A percentile compares a stretch with the other conserved stretches of the same genome.
Evolutionary conservation across 1,140 invertebrate genomes (phyloP).

Genomic region (Brachionus rotundiformis): DNA sequence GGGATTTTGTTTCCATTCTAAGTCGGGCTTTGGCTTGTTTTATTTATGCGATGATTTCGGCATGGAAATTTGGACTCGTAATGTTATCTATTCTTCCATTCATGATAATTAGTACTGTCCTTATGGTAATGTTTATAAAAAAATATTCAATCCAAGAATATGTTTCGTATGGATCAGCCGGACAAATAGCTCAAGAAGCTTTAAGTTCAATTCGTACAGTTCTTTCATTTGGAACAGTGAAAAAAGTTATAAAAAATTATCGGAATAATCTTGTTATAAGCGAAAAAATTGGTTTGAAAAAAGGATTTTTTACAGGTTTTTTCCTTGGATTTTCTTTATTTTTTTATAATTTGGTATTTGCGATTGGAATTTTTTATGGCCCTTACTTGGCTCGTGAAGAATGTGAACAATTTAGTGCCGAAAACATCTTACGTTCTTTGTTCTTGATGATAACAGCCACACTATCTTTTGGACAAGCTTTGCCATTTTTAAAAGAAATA

Average conservation of each 20-base stretch:
- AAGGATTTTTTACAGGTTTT: neutral
- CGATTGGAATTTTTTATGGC: conserved; percentile 3
- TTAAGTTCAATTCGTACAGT: conserved; percentile 62
- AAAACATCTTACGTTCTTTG: neutral
- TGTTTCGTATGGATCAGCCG: conserved; percentile 61
- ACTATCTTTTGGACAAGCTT: conserved; percentile 11
- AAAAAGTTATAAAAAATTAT: neutral
- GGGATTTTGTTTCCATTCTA: neutral
- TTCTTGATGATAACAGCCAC: conserved; percentile 7
- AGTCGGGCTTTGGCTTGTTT: neutral
- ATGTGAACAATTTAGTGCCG: neutral
- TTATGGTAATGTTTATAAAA: conserved; percentile 48
- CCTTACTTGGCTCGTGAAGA: neutral
- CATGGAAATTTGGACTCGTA: conserved; percentile 62
- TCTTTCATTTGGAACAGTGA: conserved; percentile 59
- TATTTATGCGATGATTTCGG: conserved; percentile 58
- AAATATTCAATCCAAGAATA: conserved; percentile 56
- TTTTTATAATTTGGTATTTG: neutral
- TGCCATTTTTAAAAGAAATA: neutral
- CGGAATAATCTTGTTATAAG: neutral
- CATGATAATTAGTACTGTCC: conserved; percentile 46
- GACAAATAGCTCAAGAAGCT: conserved; percentile 63
- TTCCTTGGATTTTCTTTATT: neutral
- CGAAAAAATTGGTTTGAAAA: conserved; percentile 59
- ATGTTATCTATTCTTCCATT: conserved; percentile 60